Conservation (phyloP, 2,113 vertebrate species). For the Periophthalmus modestus region DNA sequence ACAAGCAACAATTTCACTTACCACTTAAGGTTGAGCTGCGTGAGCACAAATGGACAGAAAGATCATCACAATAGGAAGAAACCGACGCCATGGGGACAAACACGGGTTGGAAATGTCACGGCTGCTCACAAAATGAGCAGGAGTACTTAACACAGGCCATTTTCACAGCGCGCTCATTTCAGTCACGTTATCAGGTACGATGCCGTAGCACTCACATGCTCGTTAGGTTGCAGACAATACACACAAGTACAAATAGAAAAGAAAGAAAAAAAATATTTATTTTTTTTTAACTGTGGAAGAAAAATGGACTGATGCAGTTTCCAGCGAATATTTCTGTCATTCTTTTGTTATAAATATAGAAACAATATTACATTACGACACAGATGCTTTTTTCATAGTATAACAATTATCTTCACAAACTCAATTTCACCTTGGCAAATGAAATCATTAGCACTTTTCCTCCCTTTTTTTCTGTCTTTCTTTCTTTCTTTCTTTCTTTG, state of each 20-base stretch:
- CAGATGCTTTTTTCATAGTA: no score
- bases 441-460: no score
- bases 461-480: no score
- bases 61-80: slow-evolving; percentile 39
- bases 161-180: slow-evolving; percentile 12
- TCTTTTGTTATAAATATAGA: no score
- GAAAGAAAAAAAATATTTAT: no score
- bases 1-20: neutral
- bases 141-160: slow-evolving; percentile 28
- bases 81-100: slow-evolving; percentile 26
- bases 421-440: no score
- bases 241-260: neutral
- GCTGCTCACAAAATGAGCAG: slow-evolving; percentile 20
- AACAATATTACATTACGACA: no score
- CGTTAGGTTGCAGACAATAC: neutral
- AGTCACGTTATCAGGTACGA: neutral
- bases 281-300: no score
- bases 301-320: no score
- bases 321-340: no score
- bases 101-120: slow-evolving; percentile 48
- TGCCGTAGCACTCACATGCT: neutral
- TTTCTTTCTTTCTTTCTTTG: no score
- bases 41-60: slow-evolving; percentile 27
- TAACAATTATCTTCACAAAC: no score
- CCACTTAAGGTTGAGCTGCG: slow-evolving; percentile 6